Conservation (phyloP, 2,797 vertebrate species). For the Gadopsis marmoratus region DNA sequence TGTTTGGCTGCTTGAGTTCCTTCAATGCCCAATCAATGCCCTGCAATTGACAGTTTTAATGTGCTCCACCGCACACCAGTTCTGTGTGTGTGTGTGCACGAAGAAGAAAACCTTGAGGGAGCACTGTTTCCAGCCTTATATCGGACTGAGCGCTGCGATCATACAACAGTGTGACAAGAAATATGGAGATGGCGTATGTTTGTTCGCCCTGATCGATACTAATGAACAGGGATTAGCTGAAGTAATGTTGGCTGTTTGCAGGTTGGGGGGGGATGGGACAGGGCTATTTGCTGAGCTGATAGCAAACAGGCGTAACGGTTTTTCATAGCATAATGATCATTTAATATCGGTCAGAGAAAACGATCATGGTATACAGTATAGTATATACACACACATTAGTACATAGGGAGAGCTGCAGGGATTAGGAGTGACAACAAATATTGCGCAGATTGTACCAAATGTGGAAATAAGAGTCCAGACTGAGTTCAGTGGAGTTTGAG, state of each 20-base stretch:
- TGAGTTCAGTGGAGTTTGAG: not conserved
- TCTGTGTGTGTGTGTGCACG: conserved; percentile 20
- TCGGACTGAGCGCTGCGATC: conserved; percentile 38
- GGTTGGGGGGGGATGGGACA: conserved; percentile 5
- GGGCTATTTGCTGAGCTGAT: conserved; percentile 46
- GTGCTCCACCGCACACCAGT: conserved; percentile 68
- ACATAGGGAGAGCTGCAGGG: conserved; percentile 3
- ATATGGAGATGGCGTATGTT: conserved; percentile 58
- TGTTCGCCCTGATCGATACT: conserved; percentile 68
- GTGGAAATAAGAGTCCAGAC: not conserved
- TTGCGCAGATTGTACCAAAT: conserved; percentile 18
- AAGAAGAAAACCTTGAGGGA: conserved; percentile 30
- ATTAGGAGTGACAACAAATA: not conserved
- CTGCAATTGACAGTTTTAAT: conserved; percentile 76
- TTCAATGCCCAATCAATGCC: conserved; percentile 81
- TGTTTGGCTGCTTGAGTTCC: conserved; percentile 81
- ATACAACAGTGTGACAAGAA: conserved; percentile 43
- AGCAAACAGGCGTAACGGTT: conserved; percentile 40
- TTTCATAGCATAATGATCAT: conserved; percentile 41
- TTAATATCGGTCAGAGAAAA: conserved; percentile 47
- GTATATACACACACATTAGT: too few relatives aligned
- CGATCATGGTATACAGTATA: not conserved
- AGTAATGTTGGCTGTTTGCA: conserved; percentile 52
- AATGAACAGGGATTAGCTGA: conserved; percentile 65
- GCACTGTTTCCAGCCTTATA: conserved; percentile 16